Evolutionary conservation across 2,888 invertebrate genomes (phyloP), one percentile per base, ranked within the genome.

Genomic region (Schrankia costaestrigalis): DNA sequence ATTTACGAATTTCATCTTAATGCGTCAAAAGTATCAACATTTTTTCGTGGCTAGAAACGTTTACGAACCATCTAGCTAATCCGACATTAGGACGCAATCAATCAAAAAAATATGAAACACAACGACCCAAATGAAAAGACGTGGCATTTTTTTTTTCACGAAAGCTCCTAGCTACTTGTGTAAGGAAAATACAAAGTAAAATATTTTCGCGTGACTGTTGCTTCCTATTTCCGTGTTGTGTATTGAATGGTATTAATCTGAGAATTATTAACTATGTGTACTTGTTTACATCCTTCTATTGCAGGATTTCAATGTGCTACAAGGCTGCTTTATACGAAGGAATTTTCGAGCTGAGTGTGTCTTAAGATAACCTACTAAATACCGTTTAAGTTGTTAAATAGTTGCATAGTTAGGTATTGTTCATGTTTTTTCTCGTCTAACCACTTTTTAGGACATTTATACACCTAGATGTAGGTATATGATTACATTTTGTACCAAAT

Each of bases 11-110:
- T 26, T 11, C 11, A 23, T 18, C 17, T 3, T 23, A 13, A 11
- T 17, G n/a, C 14, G n/a, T 21, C n/a, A 22, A 33, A 14, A 11
- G 17, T 18, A 8, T 11, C 13, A 11, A 14, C 8, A 8, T 7
- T 26, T 35, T 26, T 21, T 14, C 19, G 31, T 28, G 12, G 23
- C 25, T 17, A 36, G 32, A 41, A 42, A 44, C 33, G 28, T 28
- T 32, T 27, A 35, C 29, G 17, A 46, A 46, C 41, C 43, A 40
- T 46, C 26, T 25, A 27, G 49, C 53, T 74, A 75, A 78, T 72
- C 69, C 57, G 63, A 71, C 63, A 64, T 67, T 66, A 71, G 57
- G 56, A 51, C 47, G 69, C 49, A 55, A 76, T 78, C 75, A 70
- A 78, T 77, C 76, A 78, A 65, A 66, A n/a, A n/a, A 62, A 56